phyloP scores from a whole-genome alignment of 2,888 invertebrate genomes.

The Scotopteryx bipunctaria region DNA sequence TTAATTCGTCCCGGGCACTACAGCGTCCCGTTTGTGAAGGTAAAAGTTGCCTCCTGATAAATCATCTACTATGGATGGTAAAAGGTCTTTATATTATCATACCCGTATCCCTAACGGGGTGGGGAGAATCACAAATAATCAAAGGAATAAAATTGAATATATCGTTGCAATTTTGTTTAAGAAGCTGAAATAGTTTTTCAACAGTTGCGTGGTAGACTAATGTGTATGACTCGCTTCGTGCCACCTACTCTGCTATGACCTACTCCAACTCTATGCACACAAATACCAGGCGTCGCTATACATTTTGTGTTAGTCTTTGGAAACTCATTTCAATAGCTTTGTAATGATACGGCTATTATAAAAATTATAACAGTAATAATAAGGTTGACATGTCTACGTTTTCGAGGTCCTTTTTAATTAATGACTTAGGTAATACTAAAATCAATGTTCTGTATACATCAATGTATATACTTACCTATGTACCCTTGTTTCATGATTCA shows the following conservation, averaged over 20 bases:
- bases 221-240: not conserved
- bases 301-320: not conserved
- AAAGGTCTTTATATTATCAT: too few relatives aligned
- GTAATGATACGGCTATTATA: not conserved
- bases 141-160: not conserved
- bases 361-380: constrained; percentile 2
- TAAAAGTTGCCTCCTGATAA: too few relatives aligned
- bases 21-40: too few relatives aligned
- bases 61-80: too few relatives aligned
- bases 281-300: not conserved
- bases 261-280: constrained; percentile 15
- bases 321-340: not conserved
- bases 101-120: too few relatives aligned
- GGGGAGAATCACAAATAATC: too few relatives aligned
- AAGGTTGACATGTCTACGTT: constrained; percentile 1
- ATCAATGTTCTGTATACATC: too few relatives aligned
- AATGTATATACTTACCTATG: too few relatives aligned
- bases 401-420: not conserved
- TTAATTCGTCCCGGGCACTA: too few relatives aligned
- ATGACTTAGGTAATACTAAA: too few relatives aligned
- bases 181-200: not conserved
- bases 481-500: too few relatives aligned
- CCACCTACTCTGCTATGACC: constrained; percentile 16
- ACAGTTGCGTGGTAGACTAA: not conserved
- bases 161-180: not conserved